A percentile compares a stretch with the other conserved stretches of the same genome.
phyloP scores from a whole-genome alignment of 2,797 vertebrate genomes.

The Sitta carolinensis region DNA sequence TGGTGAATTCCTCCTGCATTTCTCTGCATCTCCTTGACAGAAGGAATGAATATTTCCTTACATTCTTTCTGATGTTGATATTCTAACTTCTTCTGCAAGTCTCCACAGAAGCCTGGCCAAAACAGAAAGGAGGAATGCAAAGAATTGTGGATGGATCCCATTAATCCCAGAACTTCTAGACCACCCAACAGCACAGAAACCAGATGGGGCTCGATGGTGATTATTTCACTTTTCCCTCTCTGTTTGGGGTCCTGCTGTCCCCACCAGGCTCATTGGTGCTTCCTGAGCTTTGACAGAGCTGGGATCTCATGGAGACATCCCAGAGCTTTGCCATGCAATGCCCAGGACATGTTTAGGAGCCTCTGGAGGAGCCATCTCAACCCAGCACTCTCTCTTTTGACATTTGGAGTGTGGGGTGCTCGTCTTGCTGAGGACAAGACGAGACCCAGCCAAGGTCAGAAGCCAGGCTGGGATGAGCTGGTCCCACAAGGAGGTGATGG shows the following conservation, averaged over 20 bases:
- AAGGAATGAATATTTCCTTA: conserved; percentile 18
- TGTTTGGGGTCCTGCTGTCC: background rate
- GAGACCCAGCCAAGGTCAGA: background rate
- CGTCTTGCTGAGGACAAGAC: fast-evolving
- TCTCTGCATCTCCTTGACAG: background rate
- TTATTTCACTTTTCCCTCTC: background rate
- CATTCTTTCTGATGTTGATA: background rate
- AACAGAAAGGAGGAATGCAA: background rate
- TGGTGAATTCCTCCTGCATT: conserved; percentile 19
- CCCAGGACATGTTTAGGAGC: background rate
- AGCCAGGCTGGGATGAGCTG: background rate
- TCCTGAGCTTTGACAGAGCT: background rate
- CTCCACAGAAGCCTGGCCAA: background rate
- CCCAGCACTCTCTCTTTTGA: background rate
- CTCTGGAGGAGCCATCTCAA: background rate
- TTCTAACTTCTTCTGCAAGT: background rate
- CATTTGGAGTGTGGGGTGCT: background rate
- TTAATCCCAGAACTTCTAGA: conserved; percentile 4
- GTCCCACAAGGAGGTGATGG: background rate
- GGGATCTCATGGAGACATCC: background rate
- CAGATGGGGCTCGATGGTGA: fast-evolving
- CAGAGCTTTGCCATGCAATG: background rate
- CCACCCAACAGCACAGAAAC: background rate
- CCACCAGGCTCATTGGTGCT: background rate
- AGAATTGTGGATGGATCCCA: background rate